phyloP scores from a whole-genome alignment of 2,888 invertebrate genomes.

The Loripinus fragilis region DNA sequence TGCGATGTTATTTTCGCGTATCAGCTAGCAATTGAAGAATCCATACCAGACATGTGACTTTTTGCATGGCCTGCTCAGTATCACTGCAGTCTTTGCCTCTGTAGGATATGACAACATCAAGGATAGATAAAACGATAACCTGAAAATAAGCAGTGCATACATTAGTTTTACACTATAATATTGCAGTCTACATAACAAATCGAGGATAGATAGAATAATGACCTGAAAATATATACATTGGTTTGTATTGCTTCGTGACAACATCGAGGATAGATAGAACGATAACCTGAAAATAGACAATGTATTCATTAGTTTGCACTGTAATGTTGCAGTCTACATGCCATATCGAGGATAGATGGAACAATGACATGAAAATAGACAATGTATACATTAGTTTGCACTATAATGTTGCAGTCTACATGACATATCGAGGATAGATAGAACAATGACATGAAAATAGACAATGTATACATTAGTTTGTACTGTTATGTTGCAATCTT shows the following conservation, averaged over 20 bases:
- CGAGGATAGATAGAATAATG: neutral
- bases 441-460: neutral
- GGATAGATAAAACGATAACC: neutral
- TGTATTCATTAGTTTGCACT: too few relatives aligned
- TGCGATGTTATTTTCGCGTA: too few relatives aligned
- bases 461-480: too few relatives aligned
- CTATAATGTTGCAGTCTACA: neutral
- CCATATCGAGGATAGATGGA: too few relatives aligned
- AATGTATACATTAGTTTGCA: too few relatives aligned
- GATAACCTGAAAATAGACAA: conserved; percentile 9
- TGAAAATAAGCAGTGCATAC: neutral
- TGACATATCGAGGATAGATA: neutral
- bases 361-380: too few relatives aligned
- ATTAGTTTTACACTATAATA: too few relatives aligned
- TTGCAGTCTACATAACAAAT: neutral
- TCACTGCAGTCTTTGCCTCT: neutral
- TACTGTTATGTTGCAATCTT: too few relatives aligned
- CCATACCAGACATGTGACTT: neutral
- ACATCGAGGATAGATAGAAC: neutral
- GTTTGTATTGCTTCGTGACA: too few relatives aligned
- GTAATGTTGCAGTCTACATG: too few relatives aligned
- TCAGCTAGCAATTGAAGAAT: too few relatives aligned
- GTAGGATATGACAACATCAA: neutral
- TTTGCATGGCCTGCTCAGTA: neutral
- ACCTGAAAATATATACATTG: conserved; percentile 13